Evolutionary conservation across 2,888 invertebrate species (phyloP).

Genomic region (Cryptosula pallasiana): DNA sequence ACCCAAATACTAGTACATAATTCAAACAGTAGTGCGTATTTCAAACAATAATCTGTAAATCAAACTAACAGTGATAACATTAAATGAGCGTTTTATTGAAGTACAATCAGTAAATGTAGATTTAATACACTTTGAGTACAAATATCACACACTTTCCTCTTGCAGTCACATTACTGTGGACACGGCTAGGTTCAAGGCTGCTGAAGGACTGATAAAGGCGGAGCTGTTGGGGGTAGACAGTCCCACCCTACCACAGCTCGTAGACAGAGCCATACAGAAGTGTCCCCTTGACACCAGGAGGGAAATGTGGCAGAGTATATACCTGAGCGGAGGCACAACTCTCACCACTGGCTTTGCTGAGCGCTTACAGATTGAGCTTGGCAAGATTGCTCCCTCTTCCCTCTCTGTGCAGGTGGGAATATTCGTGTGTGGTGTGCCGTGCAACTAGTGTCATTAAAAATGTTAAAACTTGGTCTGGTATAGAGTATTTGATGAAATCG

Average conservation of each 20-base stretch:
- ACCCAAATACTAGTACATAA: too few species aligned
- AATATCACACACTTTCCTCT: constrained; percentile 26
- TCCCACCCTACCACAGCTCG: constrained; percentile 58
- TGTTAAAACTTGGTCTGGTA: too few species aligned
- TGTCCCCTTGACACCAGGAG: constrained; percentile 61
- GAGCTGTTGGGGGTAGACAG: constrained; percentile 59
- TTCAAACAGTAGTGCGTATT: too few species aligned
- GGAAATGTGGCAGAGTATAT: constrained; percentile 59
- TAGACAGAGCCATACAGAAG: constrained; percentile 58
- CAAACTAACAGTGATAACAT: too few species aligned
- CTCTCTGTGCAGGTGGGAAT: constrained; percentile 56
- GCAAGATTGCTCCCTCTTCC: constrained; percentile 57
- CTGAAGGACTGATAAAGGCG: constrained; percentile 58
- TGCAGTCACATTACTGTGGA: constrained; percentile 52
- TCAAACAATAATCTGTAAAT: too few species aligned
- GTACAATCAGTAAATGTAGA: too few species aligned
- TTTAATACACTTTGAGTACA: too few species aligned
- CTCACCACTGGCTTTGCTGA: constrained; percentile 59
- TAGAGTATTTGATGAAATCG: too few species aligned
- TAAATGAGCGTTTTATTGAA: too few species aligned
- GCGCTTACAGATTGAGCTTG: constrained; percentile 58
- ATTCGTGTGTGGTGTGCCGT: too few species aligned
- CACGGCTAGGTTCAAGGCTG: constrained; percentile 53
- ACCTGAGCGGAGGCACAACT: constrained; percentile 59
- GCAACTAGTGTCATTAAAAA: too few species aligned